Percentiles rank a stretch among this genome's conserved stretches.
Evolutionary conservation across 2,888 invertebrate species (phyloP).

Genomic region (Drosophila paramelanica): DNA sequence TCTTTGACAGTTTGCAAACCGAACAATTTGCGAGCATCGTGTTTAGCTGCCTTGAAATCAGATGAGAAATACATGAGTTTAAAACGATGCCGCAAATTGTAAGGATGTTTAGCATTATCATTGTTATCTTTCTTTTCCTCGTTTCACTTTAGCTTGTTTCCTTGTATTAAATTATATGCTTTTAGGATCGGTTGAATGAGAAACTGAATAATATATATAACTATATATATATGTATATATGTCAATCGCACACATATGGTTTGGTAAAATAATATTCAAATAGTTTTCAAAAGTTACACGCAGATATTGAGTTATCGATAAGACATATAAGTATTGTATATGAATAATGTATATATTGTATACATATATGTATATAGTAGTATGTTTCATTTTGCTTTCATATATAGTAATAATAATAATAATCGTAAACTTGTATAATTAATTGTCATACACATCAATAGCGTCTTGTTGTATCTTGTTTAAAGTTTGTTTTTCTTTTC

Average conservation of each 20-base stretch:
- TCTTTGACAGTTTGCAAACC: conserved; percentile 1
- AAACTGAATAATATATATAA: conserved; percentile 28
- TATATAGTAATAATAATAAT: conserved; percentile 18
- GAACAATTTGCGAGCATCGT: conserved; percentile 27
- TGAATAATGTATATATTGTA: conserved; percentile 55
- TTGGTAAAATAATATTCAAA: conserved; percentile 69
- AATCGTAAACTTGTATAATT: conserved; percentile 67
- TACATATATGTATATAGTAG: conserved; percentile 42
- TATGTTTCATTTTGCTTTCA: conserved; percentile 7
- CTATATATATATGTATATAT: neutral
- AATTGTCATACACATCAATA: conserved; percentile 79
- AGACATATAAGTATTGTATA: conserved; percentile 59
- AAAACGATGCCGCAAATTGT: conserved; percentile 39
- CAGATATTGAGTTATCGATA: conserved; percentile 45
- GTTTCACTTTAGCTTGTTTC: neutral
- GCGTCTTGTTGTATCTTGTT: conserved; percentile 38
- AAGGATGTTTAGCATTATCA: neutral
- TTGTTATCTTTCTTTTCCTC: neutral
- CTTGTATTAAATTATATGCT: conserved; percentile 4
- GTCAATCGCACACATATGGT: conserved; percentile 63
- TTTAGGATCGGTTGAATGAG: conserved; percentile 12
- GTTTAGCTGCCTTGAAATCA: conserved; percentile 61
- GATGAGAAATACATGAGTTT: conserved; percentile 24
- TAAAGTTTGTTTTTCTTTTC: neutral
- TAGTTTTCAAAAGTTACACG: conserved; percentile 38